A percentile compares a stretch with the other conserved stretches of the same genome.
phyloP scores from a whole-genome alignment of 2,888 invertebrate genomes.

The Euphydryas editha region DNA sequence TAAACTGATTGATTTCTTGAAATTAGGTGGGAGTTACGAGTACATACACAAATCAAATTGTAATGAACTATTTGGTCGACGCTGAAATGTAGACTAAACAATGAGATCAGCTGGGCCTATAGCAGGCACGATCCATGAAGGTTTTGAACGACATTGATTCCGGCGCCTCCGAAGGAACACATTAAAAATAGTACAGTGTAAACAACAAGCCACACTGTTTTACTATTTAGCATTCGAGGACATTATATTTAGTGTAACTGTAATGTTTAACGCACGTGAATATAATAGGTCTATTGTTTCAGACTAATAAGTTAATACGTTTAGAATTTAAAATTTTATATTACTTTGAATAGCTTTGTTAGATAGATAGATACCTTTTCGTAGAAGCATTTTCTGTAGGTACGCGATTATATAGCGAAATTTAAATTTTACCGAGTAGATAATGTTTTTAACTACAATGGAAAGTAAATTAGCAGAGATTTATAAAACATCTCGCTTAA shows the following conservation, averaged over 20 bases:
- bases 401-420: neutral
- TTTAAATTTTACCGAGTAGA: neutral
- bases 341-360: neutral
- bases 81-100: constrained; percentile 77
- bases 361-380: too few relatives aligned
- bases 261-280: constrained; percentile 15
- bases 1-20: constrained; percentile 11
- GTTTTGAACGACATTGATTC: constrained; percentile 62
- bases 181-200: constrained; percentile 32
- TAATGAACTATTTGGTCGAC: constrained; percentile 56
- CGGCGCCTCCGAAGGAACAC: constrained; percentile 45
- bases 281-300: constrained; percentile 22
- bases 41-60: constrained; percentile 33
- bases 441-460: too few relatives aligned
- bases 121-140: constrained; percentile 50
- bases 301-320: neutral
- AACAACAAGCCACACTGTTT: constrained; percentile 11
- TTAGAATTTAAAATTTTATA: neutral
- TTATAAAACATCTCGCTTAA: neutral
- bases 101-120: constrained; percentile 73
- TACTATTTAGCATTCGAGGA: constrained; percentile 25
- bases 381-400: neutral
- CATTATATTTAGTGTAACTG: constrained; percentile 8
- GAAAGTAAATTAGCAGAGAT: too few relatives aligned
- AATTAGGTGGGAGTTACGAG: constrained; percentile 4